Percentiles rank a stretch among this genome's conserved stretches.
Conservation (phyloP, 1,140 invertebrate genomes). For the Adoxophyes honmai region DNA sequence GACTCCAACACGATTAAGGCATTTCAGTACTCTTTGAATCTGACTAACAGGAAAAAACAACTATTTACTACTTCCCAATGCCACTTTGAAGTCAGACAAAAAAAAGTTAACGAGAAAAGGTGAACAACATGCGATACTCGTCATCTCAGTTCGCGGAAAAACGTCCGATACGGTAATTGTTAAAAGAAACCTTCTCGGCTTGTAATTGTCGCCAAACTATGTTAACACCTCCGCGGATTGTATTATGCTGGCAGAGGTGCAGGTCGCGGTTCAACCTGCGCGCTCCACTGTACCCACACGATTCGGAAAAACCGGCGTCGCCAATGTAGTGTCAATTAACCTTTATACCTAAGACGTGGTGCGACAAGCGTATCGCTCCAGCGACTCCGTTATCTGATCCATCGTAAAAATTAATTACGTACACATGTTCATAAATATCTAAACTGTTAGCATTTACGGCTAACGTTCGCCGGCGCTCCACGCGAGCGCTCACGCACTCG, state of each 20-base stretch:
- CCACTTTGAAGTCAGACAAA: too few species aligned
- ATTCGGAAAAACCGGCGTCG: conserved; percentile 30
- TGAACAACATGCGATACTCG: too few species aligned
- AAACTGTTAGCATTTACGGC: conserved; percentile 56
- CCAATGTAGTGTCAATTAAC: conserved; percentile 52
- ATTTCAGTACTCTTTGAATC: too few species aligned
- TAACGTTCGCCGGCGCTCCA: conserved; percentile 45
- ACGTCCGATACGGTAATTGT: too few species aligned
- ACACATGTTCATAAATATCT: conserved; percentile 73
- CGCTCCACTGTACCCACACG: conserved; percentile 16
- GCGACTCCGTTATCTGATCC: conserved; percentile 61
- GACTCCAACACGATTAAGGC: too few species aligned
- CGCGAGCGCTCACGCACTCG: conserved; percentile 47
- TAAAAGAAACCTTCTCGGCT: neutral
- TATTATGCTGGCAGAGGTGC: conserved; percentile 16
- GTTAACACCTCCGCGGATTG: conserved; percentile 2
- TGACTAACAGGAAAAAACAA: too few species aligned
- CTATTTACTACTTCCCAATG: too few species aligned
- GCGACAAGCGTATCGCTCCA: conserved; percentile 57
- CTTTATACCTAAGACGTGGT: conserved; percentile 40
- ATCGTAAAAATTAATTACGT: conserved; percentile 75
- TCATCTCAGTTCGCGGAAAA: too few species aligned
- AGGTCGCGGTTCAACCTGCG: conserved; percentile 25
- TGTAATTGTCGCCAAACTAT: conserved; percentile 12
- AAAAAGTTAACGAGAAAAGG: too few species aligned